A percentile compares a stretch with the other conserved stretches of the same genome.
These are phyloP conservation scores for Cydia amplana DNA, from an alignment of 1,140 invertebrate species.

Conservation along the genomic window DNA sequence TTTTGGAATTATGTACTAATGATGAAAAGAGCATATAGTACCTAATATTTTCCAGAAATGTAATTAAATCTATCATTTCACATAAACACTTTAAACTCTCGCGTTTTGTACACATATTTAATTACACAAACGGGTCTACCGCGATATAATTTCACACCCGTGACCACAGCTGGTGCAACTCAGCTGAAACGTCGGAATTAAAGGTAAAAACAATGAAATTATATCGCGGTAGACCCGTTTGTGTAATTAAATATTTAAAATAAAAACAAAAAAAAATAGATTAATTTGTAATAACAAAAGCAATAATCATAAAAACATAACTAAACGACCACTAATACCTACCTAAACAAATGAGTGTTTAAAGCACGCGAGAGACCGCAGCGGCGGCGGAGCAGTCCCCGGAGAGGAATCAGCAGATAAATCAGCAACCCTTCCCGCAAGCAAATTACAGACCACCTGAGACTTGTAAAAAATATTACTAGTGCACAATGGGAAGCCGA, in stretches of 20 bases:
- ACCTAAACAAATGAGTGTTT: conserved; percentile 61
- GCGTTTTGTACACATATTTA: no score
- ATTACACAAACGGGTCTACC: no score
- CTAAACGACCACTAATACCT: conserved; percentile 42
- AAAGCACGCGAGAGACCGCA: conserved; percentile 39
- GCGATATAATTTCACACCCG: no score
- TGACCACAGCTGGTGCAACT: no score
- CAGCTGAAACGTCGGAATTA: no score
- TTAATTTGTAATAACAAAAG: conserved; percentile 26
- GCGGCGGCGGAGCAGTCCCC: conserved; percentile 58
- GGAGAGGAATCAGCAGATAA: conserved; percentile 66
- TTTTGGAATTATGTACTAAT: no score
- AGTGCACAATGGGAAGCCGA: conserved; percentile 34
- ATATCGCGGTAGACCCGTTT: no score
- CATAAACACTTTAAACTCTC: no score
- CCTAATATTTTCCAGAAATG: neutral
- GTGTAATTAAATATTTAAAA: no score
- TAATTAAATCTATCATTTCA: neutral
- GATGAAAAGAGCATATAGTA: no score
- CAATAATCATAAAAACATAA: conserved; percentile 36
- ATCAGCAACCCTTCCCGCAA: conserved; percentile 74
- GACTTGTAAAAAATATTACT: conserved; percentile 73
- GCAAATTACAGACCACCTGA: conserved; percentile 76
- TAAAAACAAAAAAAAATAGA: neutral
- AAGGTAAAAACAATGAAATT: no score